Conservation (phyloP, 2,113 vertebrate genomes). For the Nyctereutes procyonoides region DNA sequence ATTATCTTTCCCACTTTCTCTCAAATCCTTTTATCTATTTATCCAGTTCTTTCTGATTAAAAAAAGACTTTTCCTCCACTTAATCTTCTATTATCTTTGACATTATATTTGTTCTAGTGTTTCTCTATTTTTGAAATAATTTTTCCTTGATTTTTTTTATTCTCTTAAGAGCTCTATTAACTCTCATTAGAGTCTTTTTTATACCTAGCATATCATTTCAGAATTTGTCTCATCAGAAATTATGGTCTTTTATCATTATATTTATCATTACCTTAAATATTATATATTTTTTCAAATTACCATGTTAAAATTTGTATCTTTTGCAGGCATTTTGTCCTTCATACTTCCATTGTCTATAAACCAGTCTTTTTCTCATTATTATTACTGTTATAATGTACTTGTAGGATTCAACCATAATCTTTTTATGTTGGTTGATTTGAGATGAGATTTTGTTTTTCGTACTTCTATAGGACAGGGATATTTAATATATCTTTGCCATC, state of each 20-base stretch:
- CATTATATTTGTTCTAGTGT: background rate
- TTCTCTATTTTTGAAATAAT: background rate
- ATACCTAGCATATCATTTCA: background rate
- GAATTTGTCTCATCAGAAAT: background rate
- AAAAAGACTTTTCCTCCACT: background rate
- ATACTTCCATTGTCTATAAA: background rate
- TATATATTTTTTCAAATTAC: background rate
- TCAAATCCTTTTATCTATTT: background rate
- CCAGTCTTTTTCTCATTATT: background rate
- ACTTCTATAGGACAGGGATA: background rate
- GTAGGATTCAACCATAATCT: background rate
- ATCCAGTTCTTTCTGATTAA: background rate
- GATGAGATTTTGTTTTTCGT: background rate
- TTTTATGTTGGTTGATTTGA: background rate
- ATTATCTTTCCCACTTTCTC: background rate
- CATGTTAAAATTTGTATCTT: background rate
- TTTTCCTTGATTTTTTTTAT: conserved; percentile 14
- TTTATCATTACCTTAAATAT: background rate
- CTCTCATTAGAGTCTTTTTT: background rate
- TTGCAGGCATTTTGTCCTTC: background rate
- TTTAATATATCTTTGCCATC: background rate
- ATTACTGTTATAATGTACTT: background rate
- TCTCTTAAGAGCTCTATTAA: background rate
- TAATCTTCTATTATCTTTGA: background rate
- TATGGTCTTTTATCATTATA: background rate